phyloP scores from a whole-genome alignment of 2,888 invertebrate species.

The Agrypnus murinus region DNA sequence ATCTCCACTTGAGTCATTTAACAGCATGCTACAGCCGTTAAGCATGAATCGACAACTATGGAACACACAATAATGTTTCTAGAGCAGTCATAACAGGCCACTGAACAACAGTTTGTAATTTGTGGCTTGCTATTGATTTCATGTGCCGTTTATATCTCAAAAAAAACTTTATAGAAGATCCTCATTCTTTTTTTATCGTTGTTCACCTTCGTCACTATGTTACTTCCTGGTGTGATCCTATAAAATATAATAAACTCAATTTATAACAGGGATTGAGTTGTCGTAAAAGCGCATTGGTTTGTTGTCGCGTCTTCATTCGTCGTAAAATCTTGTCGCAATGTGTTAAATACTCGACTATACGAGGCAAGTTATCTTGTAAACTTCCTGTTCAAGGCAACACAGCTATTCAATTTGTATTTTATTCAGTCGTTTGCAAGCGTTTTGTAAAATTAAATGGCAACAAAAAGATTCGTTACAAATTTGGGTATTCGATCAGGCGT shows the following conservation, averaged over 20 bases:
- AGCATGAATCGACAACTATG: constrained; percentile 7
- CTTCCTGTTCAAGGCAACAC: background rate
- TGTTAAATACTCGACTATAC: constrained; percentile 34
- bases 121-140: constrained; percentile 40
- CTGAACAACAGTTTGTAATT: constrained; percentile 47
- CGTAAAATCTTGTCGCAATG: constrained; percentile 31
- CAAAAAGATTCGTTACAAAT: too few species aligned
- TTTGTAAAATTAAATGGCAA: too few species aligned
- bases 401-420: constrained; percentile 13
- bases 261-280: constrained; percentile 42
- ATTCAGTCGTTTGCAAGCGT: background rate
- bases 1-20: background rate
- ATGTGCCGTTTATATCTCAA: constrained; percentile 38
- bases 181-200: constrained; percentile 40
- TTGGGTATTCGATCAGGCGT: too few species aligned
- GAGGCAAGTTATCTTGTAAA: constrained; percentile 24
- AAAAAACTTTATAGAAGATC: constrained; percentile 28
- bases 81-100: constrained; percentile 37
- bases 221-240: constrained; percentile 33
- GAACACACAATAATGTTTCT: constrained; percentile 29
- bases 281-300: constrained; percentile 43
- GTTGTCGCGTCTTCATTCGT: constrained; percentile 29
- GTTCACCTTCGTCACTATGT: constrained; percentile 30
- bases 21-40: background rate
- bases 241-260: constrained; percentile 48